Conservation (phyloP, 1,140 invertebrate species). For the Drosophila mayri region DNA sequence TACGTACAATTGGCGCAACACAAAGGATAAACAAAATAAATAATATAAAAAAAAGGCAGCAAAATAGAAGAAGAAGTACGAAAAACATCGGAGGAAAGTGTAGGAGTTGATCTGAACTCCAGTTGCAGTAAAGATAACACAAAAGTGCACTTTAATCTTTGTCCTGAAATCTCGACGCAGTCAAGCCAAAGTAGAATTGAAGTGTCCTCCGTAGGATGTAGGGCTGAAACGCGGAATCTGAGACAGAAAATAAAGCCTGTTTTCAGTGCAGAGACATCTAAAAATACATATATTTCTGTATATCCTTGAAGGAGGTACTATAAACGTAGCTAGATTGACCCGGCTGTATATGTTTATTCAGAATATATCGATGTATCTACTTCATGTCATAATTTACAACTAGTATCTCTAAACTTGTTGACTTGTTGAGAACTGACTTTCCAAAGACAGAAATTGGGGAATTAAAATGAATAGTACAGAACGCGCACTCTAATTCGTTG, state of each 20-base stretch:
- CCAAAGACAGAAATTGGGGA: not conserved
- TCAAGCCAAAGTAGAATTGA: conserved; percentile 73
- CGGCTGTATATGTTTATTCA: not conserved
- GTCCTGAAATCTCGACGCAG: conserved; percentile 68
- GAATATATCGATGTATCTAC: not conserved
- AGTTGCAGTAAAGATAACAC: conserved; percentile 69
- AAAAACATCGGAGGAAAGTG: conserved; percentile 39
- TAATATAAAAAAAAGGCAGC: conserved; percentile 18
- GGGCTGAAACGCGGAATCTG: no score
- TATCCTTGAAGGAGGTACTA: not conserved
- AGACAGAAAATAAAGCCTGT: conserved; percentile 29
- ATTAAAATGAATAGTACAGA: not conserved
- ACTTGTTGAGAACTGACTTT: not conserved
- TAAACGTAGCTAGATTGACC: not conserved
- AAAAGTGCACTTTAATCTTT: conserved; percentile 82
- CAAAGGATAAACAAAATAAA: conserved; percentile 21
- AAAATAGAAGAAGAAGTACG: conserved; percentile 11
- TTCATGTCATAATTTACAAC: not conserved
- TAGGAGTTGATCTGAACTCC: conserved; percentile 60
- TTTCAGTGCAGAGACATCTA: not conserved
- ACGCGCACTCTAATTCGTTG: not conserved
- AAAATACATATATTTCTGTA: not conserved
- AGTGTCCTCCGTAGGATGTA: conserved; percentile 49
- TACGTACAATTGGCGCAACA: conserved; percentile 76
- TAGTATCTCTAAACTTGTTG: not conserved